Evolutionary conservation across 2,888 invertebrate genomes (phyloP), one percentile per base, ranked within the genome.

Genomic region (Eurois occulta): DNA sequence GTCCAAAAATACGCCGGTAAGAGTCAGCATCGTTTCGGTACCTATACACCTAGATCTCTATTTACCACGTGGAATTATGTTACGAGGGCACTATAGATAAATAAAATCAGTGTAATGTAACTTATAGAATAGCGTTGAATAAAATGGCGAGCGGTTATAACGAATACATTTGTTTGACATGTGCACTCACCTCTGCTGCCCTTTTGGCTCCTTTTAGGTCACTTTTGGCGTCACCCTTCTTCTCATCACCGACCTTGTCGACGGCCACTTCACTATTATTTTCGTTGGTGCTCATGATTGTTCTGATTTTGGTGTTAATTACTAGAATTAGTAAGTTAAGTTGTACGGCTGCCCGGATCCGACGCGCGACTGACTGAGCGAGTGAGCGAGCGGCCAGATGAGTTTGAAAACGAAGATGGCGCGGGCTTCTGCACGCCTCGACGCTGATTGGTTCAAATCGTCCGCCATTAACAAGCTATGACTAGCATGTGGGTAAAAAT

Each of bases 321-420:
- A 95, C 91, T 93, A 93, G 88, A 91, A 90, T 91, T 91, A 89
- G 87, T 90, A 91, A 94, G 87, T 86, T 90, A 92, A 94, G 93
- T 92, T 95, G 97, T 97, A 95, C 94, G 94, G 94, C 95, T 97
- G 97, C 96, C 97, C 97, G 95, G 93, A 97, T 97, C 97, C 97
- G 97, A 97, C 97, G 97, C 97, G 97, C 78, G 83, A 97, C 87
- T 84, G 84, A 88, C 97, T 97, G 97, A 94, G 91, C 91, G 93
- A 93, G 91, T 92, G 93, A 93, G 97, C 97, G 97, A 97, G 95
- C 96, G 96, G 97, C 92, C 92, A 91, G 87, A 85, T 73, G 97
- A 97, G 98, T 98, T 98, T 98, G 97, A 98, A 98, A 98, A 97
- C 97, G 98, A 98, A 98, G 98, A 98, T 98, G 98, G 98, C 98